A percentile compares a stretch with the other conserved stretches of the same genome.
Evolutionary conservation across 1,140 invertebrate genomes (phyloP).

Genomic region (Periplaneta americana): DNA sequence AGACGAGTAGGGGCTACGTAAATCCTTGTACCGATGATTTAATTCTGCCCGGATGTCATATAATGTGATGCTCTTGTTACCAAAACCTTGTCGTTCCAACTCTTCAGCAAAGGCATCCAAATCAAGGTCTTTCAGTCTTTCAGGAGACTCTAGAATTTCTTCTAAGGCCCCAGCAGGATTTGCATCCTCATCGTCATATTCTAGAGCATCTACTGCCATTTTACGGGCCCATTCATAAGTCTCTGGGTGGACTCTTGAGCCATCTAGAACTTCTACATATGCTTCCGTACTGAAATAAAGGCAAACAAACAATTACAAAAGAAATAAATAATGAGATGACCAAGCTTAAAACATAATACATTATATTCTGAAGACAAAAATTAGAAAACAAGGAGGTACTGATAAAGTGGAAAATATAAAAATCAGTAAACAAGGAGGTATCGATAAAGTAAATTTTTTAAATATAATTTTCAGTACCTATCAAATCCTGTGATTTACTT

Average conservation of each 20-base stretch:
- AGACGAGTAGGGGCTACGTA: constrained; percentile 72
- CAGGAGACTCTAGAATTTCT: constrained; percentile 94
- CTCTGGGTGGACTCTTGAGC: constrained; percentile 97
- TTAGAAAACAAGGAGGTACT: too few relatives aligned
- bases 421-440: too few relatives aligned
- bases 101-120: constrained; percentile 98
- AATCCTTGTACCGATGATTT: constrained; percentile 92
- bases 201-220: constrained; percentile 99
- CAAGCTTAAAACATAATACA: too few relatives aligned
- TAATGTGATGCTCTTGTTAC: constrained; percentile 94
- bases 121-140: constrained; percentile 93
- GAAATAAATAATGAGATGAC: too few relatives aligned
- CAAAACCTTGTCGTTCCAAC: constrained; percentile 90
- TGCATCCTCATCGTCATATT: constrained; percentile 94
- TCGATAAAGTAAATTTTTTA: too few relatives aligned
- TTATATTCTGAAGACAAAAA: too few relatives aligned
- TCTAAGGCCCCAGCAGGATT: constrained; percentile 96
- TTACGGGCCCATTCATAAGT: constrained; percentile 99
- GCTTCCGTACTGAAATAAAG: constrained; percentile 67
- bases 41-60: constrained; percentile 97
- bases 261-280: constrained; percentile 95
- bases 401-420: too few relatives aligned
- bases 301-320: too few relatives aligned
- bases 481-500: too few relatives aligned
- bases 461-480: too few relatives aligned